Base-by-base conservation (phyloP, 2,797 vertebrate species). In the Leptodactylus fallax region DNA sequence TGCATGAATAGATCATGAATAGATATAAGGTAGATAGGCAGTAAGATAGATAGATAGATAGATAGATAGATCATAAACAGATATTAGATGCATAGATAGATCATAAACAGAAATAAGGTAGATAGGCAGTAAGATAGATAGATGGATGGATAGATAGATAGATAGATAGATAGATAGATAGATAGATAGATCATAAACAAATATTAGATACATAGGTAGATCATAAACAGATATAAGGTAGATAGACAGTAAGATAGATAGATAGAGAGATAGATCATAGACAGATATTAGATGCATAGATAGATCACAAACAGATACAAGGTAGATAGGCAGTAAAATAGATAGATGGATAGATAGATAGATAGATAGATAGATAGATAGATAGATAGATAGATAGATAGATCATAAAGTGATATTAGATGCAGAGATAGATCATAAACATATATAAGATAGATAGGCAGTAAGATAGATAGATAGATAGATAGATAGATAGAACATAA, bases 281-380 rank as follows among this genome's bases (percentile, higher is more conserved):
- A 1, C 36, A 4, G 1, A 12, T 23, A n/a, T 2, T 10, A 71
- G 67, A 71, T 71, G 45, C 27, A 71, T 45, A 71, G 63, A 25
- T 36, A 71, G 67, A 71, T 36, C 36, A 36, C 4, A 36, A 36
- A 4, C 36, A 71, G 67, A 71, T 3, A 53, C 0, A 53, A 8
- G 51, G 6, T 53, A 53, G 51, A 53, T 53, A 53, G 51, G 12
- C 12, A 53, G 51, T 14, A 4, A 58, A 10, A 58, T 58, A 58
- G 56, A 16, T 58, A 25, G 63, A 65, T 65, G 25, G 63, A 65
- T 25, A 13, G 9, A 65, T 13, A 65, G 63, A 65, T 25, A 25
- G 23, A 65, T 25, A 76, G 45, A n/a, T 71, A 49, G 69, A 76
- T 76, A 76, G 67, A 45, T 45, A 71, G 67, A 71, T 71, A 71